Percentiles rank a stretch among this genome's conserved stretches.
Evolutionary conservation across 2,888 invertebrate genomes (phyloP).

Genomic region (Galeruca laticollis): DNA sequence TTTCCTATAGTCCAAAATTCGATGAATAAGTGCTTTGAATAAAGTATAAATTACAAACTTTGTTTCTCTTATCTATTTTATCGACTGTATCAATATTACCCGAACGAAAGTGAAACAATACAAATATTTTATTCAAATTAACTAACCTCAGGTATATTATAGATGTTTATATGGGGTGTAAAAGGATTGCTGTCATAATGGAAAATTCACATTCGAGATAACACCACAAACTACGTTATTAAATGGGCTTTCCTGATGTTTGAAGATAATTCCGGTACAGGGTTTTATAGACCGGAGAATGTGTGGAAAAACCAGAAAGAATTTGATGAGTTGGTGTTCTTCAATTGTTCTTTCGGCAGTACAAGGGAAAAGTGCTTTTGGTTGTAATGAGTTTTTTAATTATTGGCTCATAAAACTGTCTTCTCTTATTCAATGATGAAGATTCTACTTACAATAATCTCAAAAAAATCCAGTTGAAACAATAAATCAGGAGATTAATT

Average conservation of each 20-base stretch:
- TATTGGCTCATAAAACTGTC: no score
- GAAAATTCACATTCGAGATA: constrained; percentile 40
- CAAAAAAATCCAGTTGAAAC: no score
- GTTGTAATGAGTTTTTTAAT: neutral
- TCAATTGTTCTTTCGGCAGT: neutral
- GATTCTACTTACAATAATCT: no score
- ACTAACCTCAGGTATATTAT: neutral
- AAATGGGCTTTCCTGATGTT: constrained; percentile 22
- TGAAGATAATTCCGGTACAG: constrained; percentile 17
- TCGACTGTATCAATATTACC: neutral
- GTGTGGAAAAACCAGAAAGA: neutral
- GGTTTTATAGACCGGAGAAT: constrained; percentile 17
- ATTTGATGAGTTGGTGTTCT: constrained; percentile 3
- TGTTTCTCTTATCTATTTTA: neutral
- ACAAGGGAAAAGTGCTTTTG: neutral
- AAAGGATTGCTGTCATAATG: constrained; percentile 37
- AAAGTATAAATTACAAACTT: no score
- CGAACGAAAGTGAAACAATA: neutral
- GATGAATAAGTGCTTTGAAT: no score
- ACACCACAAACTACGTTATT: constrained; percentile 20
- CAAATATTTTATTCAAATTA: constrained; percentile 4
- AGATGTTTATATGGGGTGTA: constrained; percentile 34
- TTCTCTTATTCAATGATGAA: no score
- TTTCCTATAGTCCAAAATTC: no score
- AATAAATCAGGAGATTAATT: no score